Evolutionary conservation across 2,888 invertebrate genomes (phyloP).

Genomic region (Busseola fusca): DNA sequence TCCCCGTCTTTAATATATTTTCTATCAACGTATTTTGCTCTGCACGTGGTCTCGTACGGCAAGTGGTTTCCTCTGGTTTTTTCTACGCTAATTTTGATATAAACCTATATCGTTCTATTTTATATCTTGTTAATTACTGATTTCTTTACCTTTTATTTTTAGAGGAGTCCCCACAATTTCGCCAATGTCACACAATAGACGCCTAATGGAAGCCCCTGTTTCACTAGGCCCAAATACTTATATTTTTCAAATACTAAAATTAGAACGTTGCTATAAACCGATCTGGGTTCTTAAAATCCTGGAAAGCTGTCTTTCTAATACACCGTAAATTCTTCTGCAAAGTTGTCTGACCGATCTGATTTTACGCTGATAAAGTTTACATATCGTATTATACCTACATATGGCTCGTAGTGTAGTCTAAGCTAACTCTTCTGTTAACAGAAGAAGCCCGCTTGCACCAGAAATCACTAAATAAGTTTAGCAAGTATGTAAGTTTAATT

Average conservation of each 20-base stretch:
- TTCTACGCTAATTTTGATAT: background rate
- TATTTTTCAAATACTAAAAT: background rate
- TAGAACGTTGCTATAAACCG: conserved; percentile 14
- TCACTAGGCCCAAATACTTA: background rate
- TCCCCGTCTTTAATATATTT: conserved; percentile 29
- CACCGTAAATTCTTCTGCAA: conserved; percentile 24
- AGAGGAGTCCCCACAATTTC: background rate
- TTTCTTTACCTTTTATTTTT: background rate
- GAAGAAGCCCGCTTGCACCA: background rate
- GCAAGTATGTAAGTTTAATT: background rate
- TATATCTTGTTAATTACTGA: background rate
- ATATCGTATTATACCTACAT: background rate
- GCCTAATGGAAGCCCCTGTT: background rate
- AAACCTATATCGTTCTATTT: too few relatives aligned
- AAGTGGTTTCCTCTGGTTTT: conserved; percentile 3
- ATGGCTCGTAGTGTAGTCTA: background rate
- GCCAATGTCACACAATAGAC: background rate
- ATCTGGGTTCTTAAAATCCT: conserved; percentile 18
- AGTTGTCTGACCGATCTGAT: conserved; percentile 17
- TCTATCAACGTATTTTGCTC: conserved; percentile 8
- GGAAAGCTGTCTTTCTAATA: conserved; percentile 30
- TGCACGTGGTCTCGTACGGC: conserved; percentile 11
- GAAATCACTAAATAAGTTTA: background rate
- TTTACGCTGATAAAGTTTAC: background rate
- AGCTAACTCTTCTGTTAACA: too few relatives aligned